These are phyloP conservation scores for Lasioglossum figueresi DNA, from an alignment of 2,888 invertebrate genomes.

Conservation along the genomic window DNA sequence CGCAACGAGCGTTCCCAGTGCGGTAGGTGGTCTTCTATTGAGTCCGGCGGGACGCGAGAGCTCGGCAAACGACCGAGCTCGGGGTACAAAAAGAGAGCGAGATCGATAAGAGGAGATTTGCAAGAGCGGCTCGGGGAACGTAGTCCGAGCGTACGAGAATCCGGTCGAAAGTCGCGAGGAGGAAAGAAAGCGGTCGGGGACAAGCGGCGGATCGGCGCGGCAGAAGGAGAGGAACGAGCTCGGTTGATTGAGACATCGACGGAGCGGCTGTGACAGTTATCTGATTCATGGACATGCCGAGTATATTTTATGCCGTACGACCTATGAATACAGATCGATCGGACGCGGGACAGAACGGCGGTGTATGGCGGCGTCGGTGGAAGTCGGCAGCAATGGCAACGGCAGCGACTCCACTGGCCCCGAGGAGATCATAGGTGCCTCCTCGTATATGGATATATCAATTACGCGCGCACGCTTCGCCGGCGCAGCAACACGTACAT, in stretches of 20 bases:
- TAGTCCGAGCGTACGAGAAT: slow-evolving; percentile 5
- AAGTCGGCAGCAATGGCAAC: slow-evolving; percentile 44
- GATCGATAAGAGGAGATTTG: neutral
- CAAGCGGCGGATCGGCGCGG: slow-evolving; percentile 25
- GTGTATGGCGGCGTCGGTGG: slow-evolving; percentile 31
- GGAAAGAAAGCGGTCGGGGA: slow-evolving; percentile 53
- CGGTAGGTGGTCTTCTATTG: slow-evolving; percentile 10
- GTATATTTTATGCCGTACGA: slow-evolving; percentile 84
- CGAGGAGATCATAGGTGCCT: slow-evolving; percentile 77
- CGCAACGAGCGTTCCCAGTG: slow-evolving; percentile 16
- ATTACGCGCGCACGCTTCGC: slow-evolving; percentile 67
- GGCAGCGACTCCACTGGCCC: slow-evolving; percentile 57
- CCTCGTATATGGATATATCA: slow-evolving; percentile 74
- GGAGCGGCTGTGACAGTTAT: slow-evolving; percentile 83
- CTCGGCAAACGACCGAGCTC: neutral
- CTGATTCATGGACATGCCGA: slow-evolving; percentile 84
- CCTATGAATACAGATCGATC: slow-evolving; percentile 84
- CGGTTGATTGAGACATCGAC: slow-evolving; percentile 83
- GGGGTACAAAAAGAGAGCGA: slow-evolving; percentile 1
- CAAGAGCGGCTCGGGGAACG: slow-evolving; percentile 11
- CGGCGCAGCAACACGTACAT: slow-evolving; percentile 56
- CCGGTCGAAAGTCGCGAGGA: neutral
- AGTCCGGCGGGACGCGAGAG: neutral
- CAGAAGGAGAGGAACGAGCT: slow-evolving; percentile 64
- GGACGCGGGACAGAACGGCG: slow-evolving; percentile 64